Evolutionary conservation across 2,888 invertebrate genomes (phyloP).

Genomic region (Ecdyonurus torrentis): DNA sequence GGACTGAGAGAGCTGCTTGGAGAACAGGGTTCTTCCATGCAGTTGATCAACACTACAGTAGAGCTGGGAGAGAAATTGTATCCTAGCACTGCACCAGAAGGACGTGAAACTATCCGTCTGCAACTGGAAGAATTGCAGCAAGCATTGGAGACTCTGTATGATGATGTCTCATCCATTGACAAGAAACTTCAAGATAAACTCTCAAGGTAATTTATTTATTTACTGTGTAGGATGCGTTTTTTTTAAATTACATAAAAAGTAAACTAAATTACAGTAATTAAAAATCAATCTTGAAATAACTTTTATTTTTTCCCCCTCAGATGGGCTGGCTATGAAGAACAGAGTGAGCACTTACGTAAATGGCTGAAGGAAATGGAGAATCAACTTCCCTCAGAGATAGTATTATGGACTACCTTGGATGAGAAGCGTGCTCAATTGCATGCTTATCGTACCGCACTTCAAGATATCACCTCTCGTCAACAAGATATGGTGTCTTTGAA

Average conservation of each 20-base stretch:
- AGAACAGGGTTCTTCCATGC: conserved; percentile 55
- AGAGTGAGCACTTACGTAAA: conserved; percentile 52
- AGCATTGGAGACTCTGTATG: conserved; percentile 63
- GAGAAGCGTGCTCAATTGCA: conserved; percentile 81
- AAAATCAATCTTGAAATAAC: background rate
- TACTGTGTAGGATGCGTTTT: no score
- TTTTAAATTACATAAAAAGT: background rate
- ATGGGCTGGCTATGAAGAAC: conserved; percentile 85
- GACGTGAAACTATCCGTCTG: conserved; percentile 65
- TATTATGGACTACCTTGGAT: conserved; percentile 69
- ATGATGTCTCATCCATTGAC: conserved; percentile 58
- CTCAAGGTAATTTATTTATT: conserved; percentile 31
- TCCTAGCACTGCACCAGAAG: conserved; percentile 69
- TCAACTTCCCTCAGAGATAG: conserved; percentile 59
- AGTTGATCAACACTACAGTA: conserved; percentile 63
- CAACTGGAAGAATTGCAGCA: conserved; percentile 73
- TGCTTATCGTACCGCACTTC: conserved; percentile 59
- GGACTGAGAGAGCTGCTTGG: conserved; percentile 54
- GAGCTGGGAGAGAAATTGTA: conserved; percentile 81
- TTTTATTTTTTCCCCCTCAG: conserved; percentile 21
- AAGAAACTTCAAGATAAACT: conserved; percentile 69
- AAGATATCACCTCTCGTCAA: conserved; percentile 70
- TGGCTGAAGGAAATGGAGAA: conserved; percentile 66
- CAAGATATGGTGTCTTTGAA: conserved; percentile 68
- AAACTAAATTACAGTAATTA: background rate